Evolutionary conservation across 2,113 vertebrate species (phyloP), one percentile per base, ranked within the genome.

Genomic region (Chaetura pelagica): DNA sequence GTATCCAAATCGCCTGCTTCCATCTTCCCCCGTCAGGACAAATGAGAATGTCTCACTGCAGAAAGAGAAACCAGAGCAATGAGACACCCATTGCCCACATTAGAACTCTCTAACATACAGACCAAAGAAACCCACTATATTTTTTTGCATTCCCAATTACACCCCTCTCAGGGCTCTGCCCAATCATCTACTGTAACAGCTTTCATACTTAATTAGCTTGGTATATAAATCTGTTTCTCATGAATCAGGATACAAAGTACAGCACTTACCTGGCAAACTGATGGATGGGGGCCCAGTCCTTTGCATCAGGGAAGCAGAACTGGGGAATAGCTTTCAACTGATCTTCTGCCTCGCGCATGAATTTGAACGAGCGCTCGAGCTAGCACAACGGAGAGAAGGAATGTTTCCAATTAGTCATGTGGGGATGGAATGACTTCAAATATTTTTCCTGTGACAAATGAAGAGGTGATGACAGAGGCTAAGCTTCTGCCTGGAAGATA

Each of bases 281-380:
- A 93, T 99, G 98, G 48, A 99, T 98, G 19, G 99, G 99, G 11
- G 97, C 97, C 99, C 99, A 99, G 94, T 99, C 99, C 97, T 99
- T 99, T 87, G 99, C 99, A 34, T 99, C 99, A 3, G 99, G 99
- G 94, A 99, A 99, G 91, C 99, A 99, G 98, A 99, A 99, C 94
- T 99, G 99, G 11, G 99, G 99, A 87, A 99, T 99, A 54, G 99
- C 99, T 96, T 99, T 99, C 92, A 99, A 97, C 97, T 99, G 99
- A 97, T 99, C 99, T 97, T 99, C 99, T 13, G 99, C 98, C 94
- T 99, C 99, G 4, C 98, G 97, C 98, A 99, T 98, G 97, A 99
- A 99, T 98, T 99, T 99, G 96, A 99, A 99, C 1, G 99, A 99
- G 95, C 99, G 98, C 94, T 99, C 99, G 40, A 99, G 97, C 99